Conservation (phyloP, 2,797 vertebrate genomes). For the Acanthurus lineatus region DNA sequence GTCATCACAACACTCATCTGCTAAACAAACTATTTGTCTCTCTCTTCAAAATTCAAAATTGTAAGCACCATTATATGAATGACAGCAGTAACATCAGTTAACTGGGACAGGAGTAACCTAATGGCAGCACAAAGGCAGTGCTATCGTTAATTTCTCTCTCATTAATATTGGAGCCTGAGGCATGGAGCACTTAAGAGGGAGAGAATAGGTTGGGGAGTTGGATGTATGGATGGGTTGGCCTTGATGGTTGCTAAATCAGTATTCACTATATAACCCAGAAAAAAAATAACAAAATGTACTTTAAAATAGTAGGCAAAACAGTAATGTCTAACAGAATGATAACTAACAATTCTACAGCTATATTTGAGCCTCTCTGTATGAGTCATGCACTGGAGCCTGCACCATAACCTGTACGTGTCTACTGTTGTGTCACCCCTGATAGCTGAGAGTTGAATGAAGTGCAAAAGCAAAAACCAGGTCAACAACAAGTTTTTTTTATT, state of each 20-base stretch:
- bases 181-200: conserved; percentile 64
- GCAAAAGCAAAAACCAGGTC: conserved; percentile 21
- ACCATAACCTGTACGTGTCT: not conserved
- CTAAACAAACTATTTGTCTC: conserved; percentile 33
- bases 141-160: conserved; percentile 69
- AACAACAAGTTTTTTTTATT: conserved; percentile 7
- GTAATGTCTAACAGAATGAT: not conserved
- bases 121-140: conserved; percentile 58
- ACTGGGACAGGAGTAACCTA: conserved; percentile 73
- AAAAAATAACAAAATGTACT: not conserved
- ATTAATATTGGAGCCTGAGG: conserved; percentile 72
- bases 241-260: conserved; percentile 39
- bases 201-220: conserved; percentile 37
- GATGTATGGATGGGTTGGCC: conserved; percentile 34
- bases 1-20: conserved; percentile 23
- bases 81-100: conserved; percentile 65
- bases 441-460: conserved; percentile 20
- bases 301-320: conserved; percentile 2
- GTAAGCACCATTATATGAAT: conserved; percentile 48
- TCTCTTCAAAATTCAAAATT: conserved; percentile 22
- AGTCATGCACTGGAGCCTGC: conserved; percentile 5
- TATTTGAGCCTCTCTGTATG: not conserved
- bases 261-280: conserved; percentile 31
- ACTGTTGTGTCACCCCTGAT: not conserved
- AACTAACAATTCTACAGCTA: not conserved